Evolutionary conservation across 2,113 vertebrate species (phyloP).

Genomic region (Barnardius zonarius): DNA sequence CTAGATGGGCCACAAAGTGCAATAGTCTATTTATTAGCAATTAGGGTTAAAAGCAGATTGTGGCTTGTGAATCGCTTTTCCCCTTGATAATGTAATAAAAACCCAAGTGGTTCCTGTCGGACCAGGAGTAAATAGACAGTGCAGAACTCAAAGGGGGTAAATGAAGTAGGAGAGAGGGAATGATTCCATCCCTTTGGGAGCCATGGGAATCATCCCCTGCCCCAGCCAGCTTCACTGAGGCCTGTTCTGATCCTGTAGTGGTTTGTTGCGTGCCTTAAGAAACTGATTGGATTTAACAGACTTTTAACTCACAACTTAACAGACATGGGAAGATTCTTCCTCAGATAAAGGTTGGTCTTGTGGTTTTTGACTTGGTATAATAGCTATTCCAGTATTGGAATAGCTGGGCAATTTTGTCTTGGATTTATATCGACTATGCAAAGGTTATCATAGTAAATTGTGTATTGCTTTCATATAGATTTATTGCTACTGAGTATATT

Average conservation of each 20-base stretch:
- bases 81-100: not conserved
- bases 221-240: not conserved
- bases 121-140: not conserved
- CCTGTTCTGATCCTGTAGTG: fast-evolving
- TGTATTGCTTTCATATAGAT: not conserved
- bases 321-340: not conserved
- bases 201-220: not conserved
- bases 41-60: not conserved
- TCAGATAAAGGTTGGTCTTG: not conserved
- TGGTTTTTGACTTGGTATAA: not conserved
- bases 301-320: not conserved
- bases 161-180: not conserved
- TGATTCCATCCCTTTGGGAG: not conserved
- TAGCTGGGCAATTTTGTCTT: not conserved
- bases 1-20: not conserved
- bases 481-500: not conserved
- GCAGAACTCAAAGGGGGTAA: not conserved
- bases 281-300: not conserved
- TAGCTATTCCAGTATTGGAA: not conserved
- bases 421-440: not conserved
- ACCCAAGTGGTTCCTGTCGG: not conserved
- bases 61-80: not conserved
- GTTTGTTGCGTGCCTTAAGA: not conserved
- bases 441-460: not conserved
- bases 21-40: not conserved